phyloP scores from a whole-genome alignment of 2,113 vertebrate genomes.

The Limanda limanda region DNA sequence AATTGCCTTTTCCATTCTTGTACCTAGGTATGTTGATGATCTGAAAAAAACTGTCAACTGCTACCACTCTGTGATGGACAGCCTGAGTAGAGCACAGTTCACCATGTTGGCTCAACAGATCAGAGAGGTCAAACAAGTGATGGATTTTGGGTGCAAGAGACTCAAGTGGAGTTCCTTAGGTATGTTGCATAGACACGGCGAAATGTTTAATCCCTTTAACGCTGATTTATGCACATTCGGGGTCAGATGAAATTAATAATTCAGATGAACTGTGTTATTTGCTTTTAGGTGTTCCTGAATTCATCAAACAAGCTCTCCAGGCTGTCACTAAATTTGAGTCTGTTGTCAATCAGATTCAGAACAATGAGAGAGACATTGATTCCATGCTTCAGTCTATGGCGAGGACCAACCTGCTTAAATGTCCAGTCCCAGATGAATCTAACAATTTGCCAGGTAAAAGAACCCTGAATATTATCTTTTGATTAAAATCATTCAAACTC shows the following conservation, averaged over 20 bases:
- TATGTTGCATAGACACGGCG: slow-evolving; percentile 76
- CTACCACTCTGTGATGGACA: slow-evolving; percentile 82
- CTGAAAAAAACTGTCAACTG: slow-evolving; percentile 81
- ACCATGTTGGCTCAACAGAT: slow-evolving; percentile 84
- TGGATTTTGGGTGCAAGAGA: slow-evolving; percentile 85
- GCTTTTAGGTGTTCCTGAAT: slow-evolving; percentile 86
- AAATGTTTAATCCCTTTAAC: not conserved
- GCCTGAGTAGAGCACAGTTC: slow-evolving; percentile 83
- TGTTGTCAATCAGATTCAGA: slow-evolving; percentile 88
- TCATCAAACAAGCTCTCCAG: slow-evolving; percentile 82
- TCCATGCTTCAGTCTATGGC: slow-evolving; percentile 84
- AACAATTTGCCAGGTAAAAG: slow-evolving; percentile 85
- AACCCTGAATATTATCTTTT: not conserved
- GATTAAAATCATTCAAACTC: not conserved
- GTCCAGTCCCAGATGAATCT: slow-evolving; percentile 65
- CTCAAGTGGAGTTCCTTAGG: slow-evolving; percentile 92
- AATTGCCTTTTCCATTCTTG: not conserved
- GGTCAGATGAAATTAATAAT: not conserved
- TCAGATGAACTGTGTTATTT: slow-evolving; percentile 5
- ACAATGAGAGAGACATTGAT: slow-evolving; percentile 85
- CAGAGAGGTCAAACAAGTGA: slow-evolving; percentile 75
- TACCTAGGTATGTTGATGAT: slow-evolving; percentile 79
- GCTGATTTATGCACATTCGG: not conserved
- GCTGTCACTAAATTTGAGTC: slow-evolving; percentile 87
- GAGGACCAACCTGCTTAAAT: slow-evolving; percentile 88